A percentile compares a stretch with the other conserved stretches of the same genome.
These are phyloP conservation scores for Lemur catta DNA, from an alignment of 2,797 vertebrate species.

Conservation along the genomic window DNA sequence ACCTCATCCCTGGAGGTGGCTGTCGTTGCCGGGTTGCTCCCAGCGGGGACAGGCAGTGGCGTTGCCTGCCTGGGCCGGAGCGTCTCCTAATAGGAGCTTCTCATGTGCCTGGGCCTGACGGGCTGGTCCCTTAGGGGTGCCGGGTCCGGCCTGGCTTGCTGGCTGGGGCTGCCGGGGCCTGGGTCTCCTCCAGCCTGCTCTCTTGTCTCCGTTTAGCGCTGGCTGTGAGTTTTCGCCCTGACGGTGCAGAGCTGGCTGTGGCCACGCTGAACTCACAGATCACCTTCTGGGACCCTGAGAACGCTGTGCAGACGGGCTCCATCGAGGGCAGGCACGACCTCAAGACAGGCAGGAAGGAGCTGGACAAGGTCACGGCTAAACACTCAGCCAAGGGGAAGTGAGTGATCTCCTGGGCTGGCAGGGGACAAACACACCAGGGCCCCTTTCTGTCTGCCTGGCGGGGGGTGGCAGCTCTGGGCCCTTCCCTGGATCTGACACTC, in stretches of 20 bases:
- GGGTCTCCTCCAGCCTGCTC: neutral
- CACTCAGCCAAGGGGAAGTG: conserved; percentile 96
- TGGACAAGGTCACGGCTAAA: conserved; percentile 96
- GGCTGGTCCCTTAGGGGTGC: neutral
- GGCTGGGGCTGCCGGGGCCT: too few species aligned
- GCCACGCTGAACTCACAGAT: conserved; percentile 94
- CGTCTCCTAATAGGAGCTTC: neutral
- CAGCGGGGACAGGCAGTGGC: too few species aligned
- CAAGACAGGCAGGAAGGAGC: conserved; percentile 93
- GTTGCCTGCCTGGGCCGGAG: neutral
- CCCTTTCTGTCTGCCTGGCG: neutral
- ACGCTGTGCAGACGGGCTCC: conserved; percentile 89
- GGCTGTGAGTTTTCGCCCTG: conserved; percentile 91
- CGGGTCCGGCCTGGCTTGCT: neutral
- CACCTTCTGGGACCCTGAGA: conserved; percentile 93
- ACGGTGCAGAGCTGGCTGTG: conserved; percentile 93
- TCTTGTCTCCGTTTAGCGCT: conserved; percentile 82
- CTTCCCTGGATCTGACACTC: neutral
- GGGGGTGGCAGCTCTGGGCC: neutral
- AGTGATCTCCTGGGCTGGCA: conserved; percentile 70
- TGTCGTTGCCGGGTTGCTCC: neutral
- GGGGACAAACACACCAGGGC: too few species aligned
- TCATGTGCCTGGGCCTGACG: neutral
- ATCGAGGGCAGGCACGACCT: conserved; percentile 94
- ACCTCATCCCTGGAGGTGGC: neutral